Conservation (phyloP, 2,113 vertebrate genomes). For the Gorsachius goisagi region DNA sequence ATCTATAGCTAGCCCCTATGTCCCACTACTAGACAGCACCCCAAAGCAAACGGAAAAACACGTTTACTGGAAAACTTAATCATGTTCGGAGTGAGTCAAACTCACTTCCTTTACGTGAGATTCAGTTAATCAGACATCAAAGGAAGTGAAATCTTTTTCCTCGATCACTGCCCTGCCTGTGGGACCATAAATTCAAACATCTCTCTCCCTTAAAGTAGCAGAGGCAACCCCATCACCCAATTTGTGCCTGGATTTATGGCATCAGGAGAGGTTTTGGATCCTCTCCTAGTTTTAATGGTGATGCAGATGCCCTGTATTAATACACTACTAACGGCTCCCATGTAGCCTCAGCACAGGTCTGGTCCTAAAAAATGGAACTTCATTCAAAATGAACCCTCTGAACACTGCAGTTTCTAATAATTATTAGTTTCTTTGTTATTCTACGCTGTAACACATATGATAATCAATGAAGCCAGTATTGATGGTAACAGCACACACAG, state of each 20-base stretch:
- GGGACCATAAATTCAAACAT: neutral
- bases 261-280: neutral
- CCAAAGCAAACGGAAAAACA: neutral
- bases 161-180: neutral
- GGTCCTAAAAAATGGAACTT: neutral
- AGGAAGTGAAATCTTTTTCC: neutral
- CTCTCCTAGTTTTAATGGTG: neutral
- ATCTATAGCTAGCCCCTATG: neutral
- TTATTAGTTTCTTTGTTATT: conserved; percentile 25
- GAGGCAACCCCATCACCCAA: neutral
- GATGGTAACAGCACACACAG: neutral
- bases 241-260: neutral
- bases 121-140: neutral
- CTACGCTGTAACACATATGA: neutral
- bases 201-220: neutral
- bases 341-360: neutral
- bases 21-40: neutral
- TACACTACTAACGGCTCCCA: neutral
- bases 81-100: neutral
- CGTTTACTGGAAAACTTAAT: conserved; percentile 1
- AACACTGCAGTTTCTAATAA: neutral
- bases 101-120: neutral
- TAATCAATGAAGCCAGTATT: neutral
- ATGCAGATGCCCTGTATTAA: neutral
- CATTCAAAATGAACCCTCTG: neutral